Evolutionary conservation across 2,113 vertebrate genomes (phyloP), one percentile per base, ranked within the genome.

Genomic region (Lampris megalopsis): DNA sequence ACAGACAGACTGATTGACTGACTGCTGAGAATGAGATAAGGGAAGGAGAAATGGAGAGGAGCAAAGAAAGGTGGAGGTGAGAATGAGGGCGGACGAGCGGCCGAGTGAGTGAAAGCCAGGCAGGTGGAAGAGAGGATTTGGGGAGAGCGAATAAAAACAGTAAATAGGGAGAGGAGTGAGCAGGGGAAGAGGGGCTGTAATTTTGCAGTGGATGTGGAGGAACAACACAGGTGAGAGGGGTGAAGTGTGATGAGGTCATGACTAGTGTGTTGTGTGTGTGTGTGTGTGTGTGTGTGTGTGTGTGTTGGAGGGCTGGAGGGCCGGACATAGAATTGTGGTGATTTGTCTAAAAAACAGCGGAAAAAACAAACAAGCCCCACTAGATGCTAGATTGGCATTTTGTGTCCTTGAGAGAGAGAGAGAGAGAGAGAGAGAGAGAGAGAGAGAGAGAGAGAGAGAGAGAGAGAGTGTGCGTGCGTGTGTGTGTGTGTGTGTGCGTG

Each of bases 11-110:
- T 84, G 88, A 87, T 10, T 13, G 50, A 53, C 63, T 80, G 88
- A 89, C 60, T 43, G 60, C 40, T 82, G 87, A 81, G 81, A 63
- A 60, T 68, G 59, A 79, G 76, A 78, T 86, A 86, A 73, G 80
- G 80, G 85, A 86, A 80, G 75, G 6, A 61, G 70, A 68, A 56
- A 63, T n/a, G n/a, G 58, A 78, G 62, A 65, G 4, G 63, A 35
- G 48, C 38, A 68, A 37, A 38, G 59, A 68, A 63, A 71, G 64
- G 62, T 63, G 37, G 77, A 64, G 52, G 45, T 59, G 79, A 3
- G 24, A 69, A 74, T 75, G 71, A 73, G 42, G 67, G 24, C 36
- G 54, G 60, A 37, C 60, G 58, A 43, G 68, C 73, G 47, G 65
- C 49, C 11, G 62, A 10, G 7, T 9, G 54, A 57, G 4, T 57